A percentile compares a stretch with the other conserved stretches of the same genome.
These are phyloP conservation scores for Brachionus rotundiformis DNA, from an alignment of 1,140 invertebrate species.

Conservation along the genomic window DNA sequence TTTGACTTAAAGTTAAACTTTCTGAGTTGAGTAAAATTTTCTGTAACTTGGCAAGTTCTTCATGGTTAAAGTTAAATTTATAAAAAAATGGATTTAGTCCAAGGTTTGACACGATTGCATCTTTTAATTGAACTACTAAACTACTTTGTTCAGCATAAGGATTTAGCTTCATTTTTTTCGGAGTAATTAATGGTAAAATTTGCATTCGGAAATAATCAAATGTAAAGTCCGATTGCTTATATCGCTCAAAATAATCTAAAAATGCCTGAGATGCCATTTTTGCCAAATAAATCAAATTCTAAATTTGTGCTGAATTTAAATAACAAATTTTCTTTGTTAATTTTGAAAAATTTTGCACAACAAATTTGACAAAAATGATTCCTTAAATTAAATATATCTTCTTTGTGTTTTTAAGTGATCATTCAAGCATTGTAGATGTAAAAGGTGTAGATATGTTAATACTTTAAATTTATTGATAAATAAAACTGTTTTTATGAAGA, in stretches of 20 bases:
- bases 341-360: too few species aligned
- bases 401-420: too few species aligned
- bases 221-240: not conserved
- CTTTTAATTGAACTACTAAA: not conserved
- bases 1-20: not conserved
- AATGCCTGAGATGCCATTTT: not conserved
- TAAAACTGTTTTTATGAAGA: too few species aligned
- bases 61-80: not conserved
- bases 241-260: not conserved
- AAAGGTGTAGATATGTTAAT: too few species aligned
- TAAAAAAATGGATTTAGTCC: not conserved
- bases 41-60: not conserved
- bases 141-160: not conserved
- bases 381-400: too few species aligned
- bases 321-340: too few species aligned
- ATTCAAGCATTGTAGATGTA: too few species aligned
- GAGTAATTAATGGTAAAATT: not conserved
- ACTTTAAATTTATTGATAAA: too few species aligned
- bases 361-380: too few species aligned
- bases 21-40: not conserved
- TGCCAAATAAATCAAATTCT: too few species aligned
- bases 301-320: too few species aligned
- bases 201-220: not conserved
- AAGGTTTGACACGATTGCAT: conserved; percentile 1
- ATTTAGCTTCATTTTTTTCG: not conserved